Evolutionary conservation across 2,797 vertebrate genomes (phyloP).

Genomic region (Aphelocoma californica): DNA sequence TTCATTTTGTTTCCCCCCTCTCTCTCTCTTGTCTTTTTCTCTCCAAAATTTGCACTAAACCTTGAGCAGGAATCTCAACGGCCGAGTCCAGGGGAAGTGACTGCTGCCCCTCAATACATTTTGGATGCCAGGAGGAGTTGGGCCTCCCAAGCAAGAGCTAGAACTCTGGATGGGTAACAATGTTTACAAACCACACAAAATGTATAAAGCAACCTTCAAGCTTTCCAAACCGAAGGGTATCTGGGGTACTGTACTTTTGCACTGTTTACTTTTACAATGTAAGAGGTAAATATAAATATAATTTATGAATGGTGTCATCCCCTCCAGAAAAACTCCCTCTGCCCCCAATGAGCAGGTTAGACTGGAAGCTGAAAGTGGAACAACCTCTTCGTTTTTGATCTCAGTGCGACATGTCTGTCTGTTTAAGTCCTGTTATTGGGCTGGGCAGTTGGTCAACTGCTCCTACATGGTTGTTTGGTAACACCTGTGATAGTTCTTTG

Average conservation of each 20-base stretch:
- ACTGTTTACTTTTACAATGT: conserved; percentile 75
- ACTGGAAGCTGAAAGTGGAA: conserved; percentile 71
- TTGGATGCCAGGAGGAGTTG: conserved; percentile 33
- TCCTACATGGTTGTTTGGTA: conserved; percentile 68
- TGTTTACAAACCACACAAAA: conserved; percentile 79
- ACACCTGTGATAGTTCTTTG: conserved; percentile 72
- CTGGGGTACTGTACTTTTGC: conserved; percentile 69
- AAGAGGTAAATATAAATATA: conserved; percentile 68
- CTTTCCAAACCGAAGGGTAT: conserved; percentile 54
- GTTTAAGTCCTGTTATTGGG: conserved; percentile 65
- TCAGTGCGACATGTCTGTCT: conserved; percentile 54
- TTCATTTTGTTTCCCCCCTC: conserved; percentile 65
- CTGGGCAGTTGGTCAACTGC: conserved; percentile 38
- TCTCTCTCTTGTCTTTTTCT: conserved; percentile 47
- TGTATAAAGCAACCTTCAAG: conserved; percentile 59
- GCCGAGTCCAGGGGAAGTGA: conserved; percentile 17
- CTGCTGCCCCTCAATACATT: conserved; percentile 1
- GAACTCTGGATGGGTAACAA: conserved; percentile 68
- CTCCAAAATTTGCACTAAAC: conserved; percentile 91
- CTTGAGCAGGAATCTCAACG: conserved; percentile 60
- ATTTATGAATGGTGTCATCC: conserved; percentile 69
- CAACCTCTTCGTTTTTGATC: conserved; percentile 48
- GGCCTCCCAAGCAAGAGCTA: conserved; percentile 58
- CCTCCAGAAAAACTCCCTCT: conserved; percentile 20
- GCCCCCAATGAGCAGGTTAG: conserved; percentile 53